phyloP scores from a whole-genome alignment of 2,113 vertebrate genomes.

The Clarias gariepinus region DNA sequence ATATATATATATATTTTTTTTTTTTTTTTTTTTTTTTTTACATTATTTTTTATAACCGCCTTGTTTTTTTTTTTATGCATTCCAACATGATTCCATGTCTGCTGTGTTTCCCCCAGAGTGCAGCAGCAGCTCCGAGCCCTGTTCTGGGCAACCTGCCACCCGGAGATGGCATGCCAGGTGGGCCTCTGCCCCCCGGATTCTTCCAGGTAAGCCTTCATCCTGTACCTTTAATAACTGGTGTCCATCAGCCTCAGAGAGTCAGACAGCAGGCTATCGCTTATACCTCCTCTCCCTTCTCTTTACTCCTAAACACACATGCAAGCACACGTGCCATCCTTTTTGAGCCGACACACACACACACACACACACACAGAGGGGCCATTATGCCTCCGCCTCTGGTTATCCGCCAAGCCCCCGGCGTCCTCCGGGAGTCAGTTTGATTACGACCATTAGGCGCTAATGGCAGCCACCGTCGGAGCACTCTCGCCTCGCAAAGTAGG shows the following conservation, averaged over 20 bases:
- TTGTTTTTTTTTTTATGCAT: neutral
- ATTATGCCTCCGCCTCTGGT: constrained; percentile 52
- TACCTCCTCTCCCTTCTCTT: neutral
- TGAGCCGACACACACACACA: constrained; percentile 23
- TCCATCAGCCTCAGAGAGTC: constrained; percentile 18
- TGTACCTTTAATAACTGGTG: constrained; percentile 14
- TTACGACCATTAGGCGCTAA: constrained; percentile 53
- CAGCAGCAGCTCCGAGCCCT: constrained; percentile 86
- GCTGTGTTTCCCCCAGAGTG: constrained; percentile 72
- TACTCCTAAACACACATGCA: constrained; percentile 10
- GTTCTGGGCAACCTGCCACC: constrained; percentile 91
- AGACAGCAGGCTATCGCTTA: neutral
- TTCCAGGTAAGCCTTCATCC: constrained; percentile 77
- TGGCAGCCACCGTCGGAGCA: constrained; percentile 42
- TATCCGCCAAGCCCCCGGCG: constrained; percentile 46
- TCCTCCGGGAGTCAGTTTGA: constrained; percentile 47
- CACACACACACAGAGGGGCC: constrained; percentile 45
- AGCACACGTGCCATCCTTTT: constrained; percentile 46
- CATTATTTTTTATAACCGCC: neutral
- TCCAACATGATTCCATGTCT: neutral
- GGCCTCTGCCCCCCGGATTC: constrained; percentile 85
- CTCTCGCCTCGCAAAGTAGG: constrained; percentile 36
- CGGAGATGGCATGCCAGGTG: constrained; percentile 83
- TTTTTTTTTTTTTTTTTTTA: too few relatives aligned
- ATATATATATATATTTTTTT: too few relatives aligned